Conservation (phyloP, 2,888 invertebrate genomes). For the Limnephilus auricula region DNA sequence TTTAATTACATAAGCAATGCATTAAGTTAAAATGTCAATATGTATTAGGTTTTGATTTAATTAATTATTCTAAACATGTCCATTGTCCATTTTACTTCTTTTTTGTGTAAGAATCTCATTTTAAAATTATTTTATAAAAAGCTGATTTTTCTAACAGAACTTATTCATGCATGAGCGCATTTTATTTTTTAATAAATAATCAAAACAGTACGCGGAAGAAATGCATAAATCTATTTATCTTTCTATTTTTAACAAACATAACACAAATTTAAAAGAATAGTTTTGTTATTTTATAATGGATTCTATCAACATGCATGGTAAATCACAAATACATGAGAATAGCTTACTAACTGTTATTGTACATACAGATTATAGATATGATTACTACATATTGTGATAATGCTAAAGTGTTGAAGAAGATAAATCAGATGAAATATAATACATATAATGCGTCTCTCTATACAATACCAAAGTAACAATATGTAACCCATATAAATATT, state of each 20-base stretch:
- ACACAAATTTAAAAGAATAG: not conserved
- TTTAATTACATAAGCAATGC: not conserved
- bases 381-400: slow-evolving; percentile 57
- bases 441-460: slow-evolving; percentile 43
- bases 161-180: not conserved
- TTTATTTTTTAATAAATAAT: not conserved
- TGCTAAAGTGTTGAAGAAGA: slow-evolving; percentile 39
- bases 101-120: not conserved
- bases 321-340: slow-evolving; percentile 48
- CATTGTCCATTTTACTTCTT: not conserved
- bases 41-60: not conserved
- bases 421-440: slow-evolving; percentile 38
- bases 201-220: not conserved
- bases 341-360: slow-evolving; percentile 55
- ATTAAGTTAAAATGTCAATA: not conserved
- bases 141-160: not conserved
- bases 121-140: not conserved
- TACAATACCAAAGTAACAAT: slow-evolving; percentile 49
- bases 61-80: not conserved
- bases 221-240: not conserved
- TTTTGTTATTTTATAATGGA: slow-evolving; percentile 44
- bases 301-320: slow-evolving; percentile 50
- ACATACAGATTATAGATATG: slow-evolving; percentile 60
- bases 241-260: not conserved
- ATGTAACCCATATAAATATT: slow-evolving; percentile 25